Evolutionary conservation across 2,888 invertebrate species (phyloP).

Genomic region (Stenodema calcarata): DNA sequence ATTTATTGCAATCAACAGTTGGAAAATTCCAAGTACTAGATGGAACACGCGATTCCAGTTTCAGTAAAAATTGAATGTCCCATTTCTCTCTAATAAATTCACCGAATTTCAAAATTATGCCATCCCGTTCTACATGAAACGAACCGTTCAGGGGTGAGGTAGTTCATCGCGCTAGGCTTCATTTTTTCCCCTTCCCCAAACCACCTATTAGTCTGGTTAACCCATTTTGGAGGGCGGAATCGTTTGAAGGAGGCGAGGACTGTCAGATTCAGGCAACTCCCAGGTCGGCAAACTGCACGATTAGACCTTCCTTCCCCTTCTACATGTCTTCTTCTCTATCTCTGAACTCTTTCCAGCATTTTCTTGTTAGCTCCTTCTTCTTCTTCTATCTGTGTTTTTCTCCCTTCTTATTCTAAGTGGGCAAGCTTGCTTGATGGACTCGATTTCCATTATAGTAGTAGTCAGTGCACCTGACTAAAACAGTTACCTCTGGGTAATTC

Average conservation of each 20-base stretch:
- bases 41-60: too few species aligned
- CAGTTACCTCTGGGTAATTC: not conserved
- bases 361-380: not conserved
- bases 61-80: too few species aligned
- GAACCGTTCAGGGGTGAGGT: conserved; percentile 15
- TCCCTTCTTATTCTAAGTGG: not conserved
- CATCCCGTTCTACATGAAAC: not conserved
- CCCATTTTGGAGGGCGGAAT: not conserved
- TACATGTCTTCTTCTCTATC: conserved; percentile 23
- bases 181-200: not conserved
- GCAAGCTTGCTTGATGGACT: not conserved
- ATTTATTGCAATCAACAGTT: too few species aligned
- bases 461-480: not conserved
- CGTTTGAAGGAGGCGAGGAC: conserved; percentile 3
- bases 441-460: not conserved
- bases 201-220: not conserved
- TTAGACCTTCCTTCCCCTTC: conserved; percentile 10
- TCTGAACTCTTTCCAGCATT: not conserved
- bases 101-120: not conserved
- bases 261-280: conserved; percentile 33
- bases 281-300: conserved; percentile 40
- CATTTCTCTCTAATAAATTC: too few species aligned
- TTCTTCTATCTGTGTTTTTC: not conserved
- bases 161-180: not conserved
- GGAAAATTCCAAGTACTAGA: too few species aligned